Evolutionary conservation across 2,797 vertebrate genomes (phyloP), one percentile per base, ranked within the genome.

Genomic region (Netta rufina): DNA sequence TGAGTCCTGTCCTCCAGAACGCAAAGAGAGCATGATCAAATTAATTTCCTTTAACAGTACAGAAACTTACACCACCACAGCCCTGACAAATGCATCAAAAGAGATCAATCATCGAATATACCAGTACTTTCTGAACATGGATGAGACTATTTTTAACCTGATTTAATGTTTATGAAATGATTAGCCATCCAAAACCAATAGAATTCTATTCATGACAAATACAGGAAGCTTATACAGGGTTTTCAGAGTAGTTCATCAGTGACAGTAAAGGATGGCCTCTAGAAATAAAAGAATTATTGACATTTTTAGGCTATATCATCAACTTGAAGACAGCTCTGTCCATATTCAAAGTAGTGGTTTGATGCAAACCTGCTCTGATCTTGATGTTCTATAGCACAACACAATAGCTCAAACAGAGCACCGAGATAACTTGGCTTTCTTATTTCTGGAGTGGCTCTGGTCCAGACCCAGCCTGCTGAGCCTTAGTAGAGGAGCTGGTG

Each of bases 401-500:
- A 41, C 33, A 70, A 56, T 18, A 84, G 69, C 87, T 89, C 72
- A 90, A 83, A 96, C 65, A 85, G 89, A 94, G 92, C 84, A 87
- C 56, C 0, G 0, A 85, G 78, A 86, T 92, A 83, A 51, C 69
- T 54, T 72, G 78, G 78, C 80, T 85, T 33, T 24, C 3, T 74
- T 45, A 58, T 51, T 89, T 91, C 84, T 94, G 57, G 67, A 30
- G 54, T 90, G 93, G 94, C 90, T 84, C 43, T 49, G 43, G 43
- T 91, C 92, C 94, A 95, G 65, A 67, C 21, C 32, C 76, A 88
- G 85, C 87, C 70, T 91, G 93, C 80, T 92, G 71, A 90, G 81
- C 71, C 6, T 7, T 79, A 71, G 80, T 36, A 92, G 47, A 94
- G 84, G 71, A 93, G 86, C 64, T 47, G 47, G 79, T 45, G 61